These are phyloP conservation scores for Microctonus aethiopoides DNA, from an alignment of 2,888 invertebrate genomes.

Conservation along the genomic window DNA sequence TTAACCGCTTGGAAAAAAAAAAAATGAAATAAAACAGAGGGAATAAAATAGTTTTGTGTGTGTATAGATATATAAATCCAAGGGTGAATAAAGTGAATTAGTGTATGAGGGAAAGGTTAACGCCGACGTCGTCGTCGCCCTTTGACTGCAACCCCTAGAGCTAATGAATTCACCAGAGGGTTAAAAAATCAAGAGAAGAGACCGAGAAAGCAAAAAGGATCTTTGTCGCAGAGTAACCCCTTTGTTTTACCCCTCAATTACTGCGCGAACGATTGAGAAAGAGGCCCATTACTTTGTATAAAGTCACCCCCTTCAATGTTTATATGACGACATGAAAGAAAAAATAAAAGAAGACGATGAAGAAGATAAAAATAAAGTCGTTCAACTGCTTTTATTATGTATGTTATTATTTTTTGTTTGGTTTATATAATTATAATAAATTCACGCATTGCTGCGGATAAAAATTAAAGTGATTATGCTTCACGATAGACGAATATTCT, in stretches of 20 bases:
- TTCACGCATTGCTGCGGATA: background rate
- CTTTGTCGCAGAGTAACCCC: constrained; percentile 9
- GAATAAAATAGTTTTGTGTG: background rate
- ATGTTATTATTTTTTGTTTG: background rate
- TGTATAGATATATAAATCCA: background rate
- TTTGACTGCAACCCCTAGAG: constrained; percentile 25
- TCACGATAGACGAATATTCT: background rate
- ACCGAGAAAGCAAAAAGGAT: background rate
- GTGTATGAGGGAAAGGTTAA: background rate
- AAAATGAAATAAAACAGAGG: background rate
- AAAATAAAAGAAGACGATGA: background rate
- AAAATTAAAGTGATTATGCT: constrained; percentile 15
- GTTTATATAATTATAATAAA: constrained; percentile 2
- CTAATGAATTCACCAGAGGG: constrained; percentile 24
- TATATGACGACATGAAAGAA: constrained; percentile 33
- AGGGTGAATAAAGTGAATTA: constrained; percentile 1
- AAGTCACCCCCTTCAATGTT: constrained; percentile 44
- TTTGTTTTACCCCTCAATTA: constrained; percentile 44
- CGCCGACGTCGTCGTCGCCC: constrained; percentile 12
- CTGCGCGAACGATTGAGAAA: constrained; percentile 41
- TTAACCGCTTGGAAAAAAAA: background rate
- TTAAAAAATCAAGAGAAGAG: background rate
- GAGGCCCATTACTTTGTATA: constrained; percentile 43
- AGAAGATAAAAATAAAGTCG: background rate
- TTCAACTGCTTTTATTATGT: background rate